phyloP scores from a whole-genome alignment of 2,888 invertebrate species.

The Mantis religiosa region DNA sequence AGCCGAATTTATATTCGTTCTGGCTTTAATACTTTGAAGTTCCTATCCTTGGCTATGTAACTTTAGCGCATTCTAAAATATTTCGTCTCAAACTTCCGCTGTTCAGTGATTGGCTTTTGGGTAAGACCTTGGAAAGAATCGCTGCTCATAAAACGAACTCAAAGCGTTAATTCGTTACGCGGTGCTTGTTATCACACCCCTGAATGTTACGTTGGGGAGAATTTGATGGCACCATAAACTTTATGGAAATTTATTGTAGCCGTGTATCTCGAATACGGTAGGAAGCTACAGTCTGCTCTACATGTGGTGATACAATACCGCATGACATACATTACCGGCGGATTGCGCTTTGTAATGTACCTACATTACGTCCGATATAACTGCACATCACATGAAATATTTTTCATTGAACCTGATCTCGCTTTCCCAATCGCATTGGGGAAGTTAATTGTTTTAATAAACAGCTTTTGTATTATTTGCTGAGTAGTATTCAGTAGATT shows the following conservation, averaged over 20 bases:
- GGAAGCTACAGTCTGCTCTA: not conserved
- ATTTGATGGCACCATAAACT: not conserved
- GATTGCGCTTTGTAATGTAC: not conserved
- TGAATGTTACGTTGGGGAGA: not conserved
- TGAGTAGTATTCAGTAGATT: too few relatives aligned
- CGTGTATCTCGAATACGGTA: not conserved
- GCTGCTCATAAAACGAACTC: not conserved
- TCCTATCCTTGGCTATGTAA: too few relatives aligned
- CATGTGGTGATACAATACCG: not conserved
- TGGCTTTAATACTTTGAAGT: too few relatives aligned
- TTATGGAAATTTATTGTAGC: not conserved
- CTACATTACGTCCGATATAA: not conserved
- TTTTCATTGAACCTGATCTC: not conserved
- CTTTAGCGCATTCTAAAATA: too few relatives aligned
- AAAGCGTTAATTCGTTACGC: not conserved
- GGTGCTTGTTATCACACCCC: not conserved
- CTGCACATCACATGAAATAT: not conserved
- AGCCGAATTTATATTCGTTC: too few relatives aligned
- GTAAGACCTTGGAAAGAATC: not conserved
- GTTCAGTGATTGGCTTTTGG: not conserved
- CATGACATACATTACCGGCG: not conserved
- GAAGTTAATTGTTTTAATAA: not conserved
- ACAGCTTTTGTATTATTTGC: too few relatives aligned
- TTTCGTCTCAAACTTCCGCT: too few relatives aligned
- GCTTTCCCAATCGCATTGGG: not conserved